Conservation (phyloP, 2,113 vertebrate species). For the Spea bombifrons region DNA sequence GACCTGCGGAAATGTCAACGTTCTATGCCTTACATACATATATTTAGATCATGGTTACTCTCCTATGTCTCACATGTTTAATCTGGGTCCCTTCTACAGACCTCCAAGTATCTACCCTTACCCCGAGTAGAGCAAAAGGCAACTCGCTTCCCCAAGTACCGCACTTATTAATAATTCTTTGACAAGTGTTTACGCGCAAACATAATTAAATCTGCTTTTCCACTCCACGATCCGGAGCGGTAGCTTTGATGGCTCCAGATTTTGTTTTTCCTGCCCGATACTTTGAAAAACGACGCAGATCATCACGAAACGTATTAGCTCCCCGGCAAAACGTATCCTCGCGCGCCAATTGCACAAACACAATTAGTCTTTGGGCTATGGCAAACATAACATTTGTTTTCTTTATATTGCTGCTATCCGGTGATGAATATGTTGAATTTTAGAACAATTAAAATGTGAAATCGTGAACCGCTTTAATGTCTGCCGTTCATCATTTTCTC, state of each 20-base stretch:
- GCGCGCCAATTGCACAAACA: conserved; percentile 2
- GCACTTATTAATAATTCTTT: conserved; percentile 26
- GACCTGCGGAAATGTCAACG: too few relatives aligned
- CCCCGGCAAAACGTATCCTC: conserved; percentile 2
- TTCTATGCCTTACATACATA: too few relatives aligned
- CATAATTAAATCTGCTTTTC: conserved; percentile 27
- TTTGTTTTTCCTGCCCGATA: conserved; percentile 7
- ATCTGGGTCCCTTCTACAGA: too few relatives aligned
- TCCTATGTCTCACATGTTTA: too few relatives aligned
- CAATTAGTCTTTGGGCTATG: conserved; percentile 42
- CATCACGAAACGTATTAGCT: conserved; percentile 7
- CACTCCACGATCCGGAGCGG: not conserved
- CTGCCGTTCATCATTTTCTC: conserved; percentile 40
- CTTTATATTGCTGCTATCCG: conserved; percentile 37
- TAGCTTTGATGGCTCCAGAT: not conserved
- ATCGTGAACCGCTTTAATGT: conserved; percentile 38
- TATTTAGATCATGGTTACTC: too few relatives aligned
- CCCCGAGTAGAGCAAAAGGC: not conserved
- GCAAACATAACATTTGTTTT: conserved; percentile 40
- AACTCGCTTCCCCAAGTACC: not conserved
- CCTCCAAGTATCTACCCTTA: not conserved
- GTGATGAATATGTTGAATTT: conserved; percentile 47
- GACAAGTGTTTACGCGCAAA: conserved; percentile 26
- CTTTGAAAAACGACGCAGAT: conserved; percentile 20
- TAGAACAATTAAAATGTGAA: conserved; percentile 47